These are phyloP conservation scores for Glyptemys insculpta DNA, from an alignment of 2,797 vertebrate species.

Conservation along the genomic window DNA sequence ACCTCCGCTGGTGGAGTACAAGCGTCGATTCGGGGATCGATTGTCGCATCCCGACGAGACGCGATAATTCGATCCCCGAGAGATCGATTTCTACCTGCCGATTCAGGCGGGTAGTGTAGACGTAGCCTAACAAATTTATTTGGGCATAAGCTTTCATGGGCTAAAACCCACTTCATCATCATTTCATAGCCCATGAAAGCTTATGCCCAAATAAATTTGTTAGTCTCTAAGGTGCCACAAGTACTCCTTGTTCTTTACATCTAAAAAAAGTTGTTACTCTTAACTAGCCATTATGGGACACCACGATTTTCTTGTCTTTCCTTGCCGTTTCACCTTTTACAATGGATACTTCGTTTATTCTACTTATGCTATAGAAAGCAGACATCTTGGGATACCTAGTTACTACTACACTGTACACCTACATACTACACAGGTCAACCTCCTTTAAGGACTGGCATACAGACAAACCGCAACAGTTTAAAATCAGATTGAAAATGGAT, in stretches of 20 bases:
- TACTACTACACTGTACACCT: not conserved
- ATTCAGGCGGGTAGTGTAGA: too few relatives aligned
- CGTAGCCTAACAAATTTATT: too few relatives aligned
- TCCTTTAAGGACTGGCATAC: not conserved
- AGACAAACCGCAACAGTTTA: not conserved
- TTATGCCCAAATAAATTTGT: too few relatives aligned
- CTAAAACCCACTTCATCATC: too few relatives aligned
- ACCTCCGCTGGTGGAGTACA: too few relatives aligned
- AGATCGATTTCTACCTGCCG: too few relatives aligned
- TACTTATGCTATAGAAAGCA: not conserved
- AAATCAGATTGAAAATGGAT: not conserved
- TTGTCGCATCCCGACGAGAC: too few relatives aligned
- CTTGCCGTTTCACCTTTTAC: not conserved
- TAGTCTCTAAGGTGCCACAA: too few relatives aligned
- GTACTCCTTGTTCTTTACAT: not conserved
- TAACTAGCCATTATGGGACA: not conserved
- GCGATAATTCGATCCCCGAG: too few relatives aligned
- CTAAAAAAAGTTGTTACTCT: not conserved
- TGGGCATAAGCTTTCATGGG: too few relatives aligned
- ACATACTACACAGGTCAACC: not conserved
- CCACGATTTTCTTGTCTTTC: not conserved
- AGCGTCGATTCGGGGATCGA: too few relatives aligned
- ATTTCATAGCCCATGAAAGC: too few relatives aligned
- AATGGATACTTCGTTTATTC: not conserved
- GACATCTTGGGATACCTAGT: not conserved